Evolutionary conservation across 2,888 invertebrate genomes (phyloP).

Genomic region (Drosophila subquinaria): DNA sequence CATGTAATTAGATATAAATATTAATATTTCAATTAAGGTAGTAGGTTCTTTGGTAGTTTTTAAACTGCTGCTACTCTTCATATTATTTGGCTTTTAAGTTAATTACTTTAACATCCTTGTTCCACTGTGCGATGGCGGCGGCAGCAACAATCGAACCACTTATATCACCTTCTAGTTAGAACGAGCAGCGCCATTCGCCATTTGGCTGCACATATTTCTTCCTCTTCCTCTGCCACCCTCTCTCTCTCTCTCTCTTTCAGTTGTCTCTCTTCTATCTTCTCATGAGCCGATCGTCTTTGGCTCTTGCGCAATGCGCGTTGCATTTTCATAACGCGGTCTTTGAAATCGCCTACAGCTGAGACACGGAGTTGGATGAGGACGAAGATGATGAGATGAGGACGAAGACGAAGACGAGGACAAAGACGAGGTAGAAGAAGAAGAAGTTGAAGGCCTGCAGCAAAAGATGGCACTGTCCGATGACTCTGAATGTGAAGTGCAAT

Average conservation of each 20-base stretch:
- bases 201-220: slow-evolving; percentile 20
- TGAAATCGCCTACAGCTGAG: slow-evolving; percentile 38
- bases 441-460: slow-evolving; percentile 62
- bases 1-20: no score
- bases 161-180: slow-evolving; percentile 86
- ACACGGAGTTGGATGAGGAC: not conserved
- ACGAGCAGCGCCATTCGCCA: slow-evolving; percentile 55
- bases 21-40: not conserved
- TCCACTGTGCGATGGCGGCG: slow-evolving; percentile 69
- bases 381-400: slow-evolving; percentile 12
- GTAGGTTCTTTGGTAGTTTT: not conserved
- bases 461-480: slow-evolving; percentile 82
- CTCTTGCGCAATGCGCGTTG: slow-evolving; percentile 68
- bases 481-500: slow-evolving; percentile 81
- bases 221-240: not conserved
- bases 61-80: not conserved
- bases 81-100: not conserved
- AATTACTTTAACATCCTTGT: not conserved
- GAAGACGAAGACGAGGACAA: slow-evolving; percentile 8
- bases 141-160: slow-evolving; percentile 83
- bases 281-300: slow-evolving; percentile 23
- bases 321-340: slow-evolving; percentile 73
- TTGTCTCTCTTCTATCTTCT: slow-evolving; percentile 8
- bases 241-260: not conserved
- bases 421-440: slow-evolving; percentile 22